Evolutionary conservation across 1,140 invertebrate species (phyloP).

Genomic region (Caenorhabditis briggsae): DNA sequence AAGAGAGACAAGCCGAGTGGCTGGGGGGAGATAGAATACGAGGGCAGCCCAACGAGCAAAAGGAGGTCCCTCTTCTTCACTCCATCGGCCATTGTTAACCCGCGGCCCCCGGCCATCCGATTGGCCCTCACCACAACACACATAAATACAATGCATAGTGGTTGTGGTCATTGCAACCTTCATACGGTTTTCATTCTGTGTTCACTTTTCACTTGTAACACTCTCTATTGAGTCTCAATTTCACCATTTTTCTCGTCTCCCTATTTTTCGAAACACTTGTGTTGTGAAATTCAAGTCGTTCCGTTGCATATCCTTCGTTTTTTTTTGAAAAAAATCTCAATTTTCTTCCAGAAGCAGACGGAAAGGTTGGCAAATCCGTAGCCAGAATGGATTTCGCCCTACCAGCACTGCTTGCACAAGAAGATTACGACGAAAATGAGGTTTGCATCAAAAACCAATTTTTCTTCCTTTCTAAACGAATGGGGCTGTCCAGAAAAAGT

Average conservation of each 20-base stretch:
- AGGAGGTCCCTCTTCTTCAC: slow-evolving; percentile 19
- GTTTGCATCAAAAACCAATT: neutral
- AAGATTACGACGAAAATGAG: slow-evolving; percentile 58
- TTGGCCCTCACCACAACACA: neutral
- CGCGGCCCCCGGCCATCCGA: slow-evolving; percentile 25
- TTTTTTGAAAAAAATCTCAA: neutral
- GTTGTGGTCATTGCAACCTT: slow-evolving; percentile 11
- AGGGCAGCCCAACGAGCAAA: slow-evolving; percentile 36
- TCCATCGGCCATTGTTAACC: slow-evolving; percentile 47
- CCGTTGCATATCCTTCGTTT: slow-evolving; percentile 11
- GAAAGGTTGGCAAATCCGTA: neutral
- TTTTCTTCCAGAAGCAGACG: slow-evolving; percentile 47
- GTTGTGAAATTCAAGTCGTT: slow-evolving; percentile 46
- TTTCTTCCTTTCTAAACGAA: neutral
- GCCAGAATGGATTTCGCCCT: slow-evolving; percentile 42
- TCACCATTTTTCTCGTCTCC: neutral
- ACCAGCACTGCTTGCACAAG: slow-evolving; percentile 52
- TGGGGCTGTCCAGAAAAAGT: neutral
- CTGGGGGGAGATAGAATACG: neutral
- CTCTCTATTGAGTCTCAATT: neutral
- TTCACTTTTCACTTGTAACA: slow-evolving; percentile 7
- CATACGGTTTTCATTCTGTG: neutral
- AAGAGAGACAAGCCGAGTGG: neutral
- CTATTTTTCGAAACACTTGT: neutral
- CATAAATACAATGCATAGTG: slow-evolving; percentile 24